These are phyloP conservation scores for Heterochromis multidens DNA, from an alignment of 2,113 vertebrate species.

Conservation along the genomic window DNA sequence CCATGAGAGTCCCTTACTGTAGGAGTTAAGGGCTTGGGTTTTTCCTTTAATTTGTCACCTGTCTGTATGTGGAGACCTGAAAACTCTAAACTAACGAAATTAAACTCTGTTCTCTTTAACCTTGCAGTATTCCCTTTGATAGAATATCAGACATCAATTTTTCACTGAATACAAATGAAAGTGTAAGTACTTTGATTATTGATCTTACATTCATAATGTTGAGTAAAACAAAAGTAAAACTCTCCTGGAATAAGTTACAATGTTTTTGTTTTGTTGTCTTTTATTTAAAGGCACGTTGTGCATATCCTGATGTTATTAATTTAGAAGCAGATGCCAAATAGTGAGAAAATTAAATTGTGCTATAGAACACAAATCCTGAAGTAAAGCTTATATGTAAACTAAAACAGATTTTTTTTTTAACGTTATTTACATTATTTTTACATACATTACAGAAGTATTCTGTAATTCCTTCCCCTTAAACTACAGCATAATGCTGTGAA, in stretches of 20 bases:
- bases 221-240: not conserved
- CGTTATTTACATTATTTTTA: too few relatives aligned
- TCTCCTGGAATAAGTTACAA: not conserved
- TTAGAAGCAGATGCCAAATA: not conserved
- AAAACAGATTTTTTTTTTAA: too few relatives aligned
- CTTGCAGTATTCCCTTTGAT: slow-evolving; percentile 97
- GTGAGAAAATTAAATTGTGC: not conserved
- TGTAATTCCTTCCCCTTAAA: not conserved
- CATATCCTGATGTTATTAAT: not conserved
- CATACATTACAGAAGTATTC: too few relatives aligned
- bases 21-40: not conserved
- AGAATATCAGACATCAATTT: slow-evolving; percentile 99
- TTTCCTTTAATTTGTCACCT: not conserved
- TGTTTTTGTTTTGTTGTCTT: too few relatives aligned
- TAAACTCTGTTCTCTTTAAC: slow-evolving; percentile 73
- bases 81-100: slow-evolving; percentile 44
- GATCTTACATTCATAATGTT: slow-evolving; percentile 6
- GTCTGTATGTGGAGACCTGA: slow-evolving; percentile 33
- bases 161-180: slow-evolving; percentile 97
- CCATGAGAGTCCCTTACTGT: not conserved
- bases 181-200: slow-evolving; percentile 85
- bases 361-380: not conserved
- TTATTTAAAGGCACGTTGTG: not conserved
- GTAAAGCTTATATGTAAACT: too few relatives aligned
- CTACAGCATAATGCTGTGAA: not conserved